Percentiles rank a stretch among this genome's conserved stretches.
phyloP scores from a whole-genome alignment of 1,140 invertebrate species.

The Procambarus virginalis region DNA sequence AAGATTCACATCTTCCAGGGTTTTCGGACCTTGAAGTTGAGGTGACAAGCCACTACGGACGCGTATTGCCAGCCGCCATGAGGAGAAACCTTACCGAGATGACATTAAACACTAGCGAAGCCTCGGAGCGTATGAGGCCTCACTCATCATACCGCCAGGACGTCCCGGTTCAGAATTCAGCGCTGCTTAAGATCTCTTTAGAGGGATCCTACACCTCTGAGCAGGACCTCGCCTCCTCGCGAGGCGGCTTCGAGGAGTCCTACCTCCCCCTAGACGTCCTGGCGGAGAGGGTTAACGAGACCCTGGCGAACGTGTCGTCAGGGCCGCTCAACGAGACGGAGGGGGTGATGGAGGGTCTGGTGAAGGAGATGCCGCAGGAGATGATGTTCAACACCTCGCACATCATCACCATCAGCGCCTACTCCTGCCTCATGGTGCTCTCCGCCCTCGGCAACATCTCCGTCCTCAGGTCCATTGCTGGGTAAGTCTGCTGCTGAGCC shows the following conservation, averaged over 20 bases:
- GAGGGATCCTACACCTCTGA: not conserved
- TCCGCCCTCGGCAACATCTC: slow-evolving; percentile 91
- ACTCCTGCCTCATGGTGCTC: slow-evolving; percentile 88
- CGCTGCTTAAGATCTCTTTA: not conserved
- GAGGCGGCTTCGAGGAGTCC: not conserved
- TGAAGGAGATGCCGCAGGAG: slow-evolving; percentile 78
- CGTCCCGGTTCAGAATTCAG: not conserved
- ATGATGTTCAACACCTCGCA: slow-evolving; percentile 89
- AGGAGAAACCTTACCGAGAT: not conserved
- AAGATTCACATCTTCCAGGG: no score
- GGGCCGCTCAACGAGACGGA: not conserved
- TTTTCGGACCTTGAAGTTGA: no score
- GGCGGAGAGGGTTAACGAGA: not conserved
- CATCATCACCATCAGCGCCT: slow-evolving; percentile 84
- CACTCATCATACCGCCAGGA: not conserved
- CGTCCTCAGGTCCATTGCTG: slow-evolving; percentile 84
- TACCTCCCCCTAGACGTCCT: not conserved
- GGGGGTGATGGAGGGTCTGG: not conserved
- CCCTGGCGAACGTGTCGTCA: not conserved
- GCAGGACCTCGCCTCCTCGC: not conserved
- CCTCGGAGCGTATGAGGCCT: no score
- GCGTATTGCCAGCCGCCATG: not conserved
- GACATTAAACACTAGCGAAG: not conserved
- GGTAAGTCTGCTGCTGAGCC: slow-evolving; percentile 74
- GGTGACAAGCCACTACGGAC: no score